Evolutionary conservation across 2,113 vertebrate genomes (phyloP), one percentile per base, ranked within the genome.

Genomic region (Percopsis transmontana): DNA sequence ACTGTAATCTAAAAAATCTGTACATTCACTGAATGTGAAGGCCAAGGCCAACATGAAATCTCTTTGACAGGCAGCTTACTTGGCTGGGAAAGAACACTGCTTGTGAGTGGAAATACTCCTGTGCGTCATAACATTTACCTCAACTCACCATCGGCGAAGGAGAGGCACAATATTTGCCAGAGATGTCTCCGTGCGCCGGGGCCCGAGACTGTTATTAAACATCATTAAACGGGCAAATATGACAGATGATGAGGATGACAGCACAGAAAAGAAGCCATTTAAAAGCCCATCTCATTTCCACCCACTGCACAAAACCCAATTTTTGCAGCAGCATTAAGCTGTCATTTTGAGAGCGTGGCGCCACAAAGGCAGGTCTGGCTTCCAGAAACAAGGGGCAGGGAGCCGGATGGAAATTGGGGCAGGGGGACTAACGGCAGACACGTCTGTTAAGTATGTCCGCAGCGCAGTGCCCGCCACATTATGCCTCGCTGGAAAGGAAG

Each of bases 321-420:
- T 85, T 81, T 72, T 76, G 72, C 86, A 62, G 76, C 77, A 57
- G 80, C 56, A 83, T 89, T 87, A 82, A 88, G 86, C 78, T 84
- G 86, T 91, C 87, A 86, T 80, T 76, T 75, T 33, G 62, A 55
- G 75, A 85, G 78, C 65, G 85, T 85, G 88, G 88, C 86, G 87
- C 89, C 90, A 87, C 71, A 76, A 86, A 79, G 79, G 75, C 40
- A 50, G 66, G 77, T 81, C 75, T 42, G 63, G 65, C 72, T 88
- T 80, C 84, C 82, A 74, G 81, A 71, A 80, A 81, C 27, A 33
- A n/a, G 57, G 77, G 73, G 74, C 55, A 3, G 11, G 23, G 55
- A 64, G 21, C 56, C 51, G 58, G 38, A 50, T 1, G 53, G 16
- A 44, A 57, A 20, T 24, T 45, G 6, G 18, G 5, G 33, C 12